A percentile compares a stretch with the other conserved stretches of the same genome.
Conservation (phyloP, 1,140 invertebrate species). For the Agraylea sexmaculata region DNA sequence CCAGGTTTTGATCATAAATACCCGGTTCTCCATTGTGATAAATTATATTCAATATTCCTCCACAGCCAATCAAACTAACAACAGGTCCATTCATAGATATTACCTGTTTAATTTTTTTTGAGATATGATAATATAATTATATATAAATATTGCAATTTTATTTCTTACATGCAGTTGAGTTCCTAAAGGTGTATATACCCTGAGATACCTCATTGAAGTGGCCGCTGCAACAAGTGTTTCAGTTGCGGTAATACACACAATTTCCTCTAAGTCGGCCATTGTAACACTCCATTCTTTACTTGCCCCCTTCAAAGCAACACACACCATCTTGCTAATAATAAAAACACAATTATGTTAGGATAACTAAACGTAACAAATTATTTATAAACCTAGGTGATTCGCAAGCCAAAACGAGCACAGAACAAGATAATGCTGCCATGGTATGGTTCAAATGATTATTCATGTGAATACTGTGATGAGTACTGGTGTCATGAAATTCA, state of each 20-base stretch:
- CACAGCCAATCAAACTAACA: slow-evolving; percentile 55
- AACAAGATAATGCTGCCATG: slow-evolving; percentile 70
- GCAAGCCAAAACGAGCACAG: slow-evolving; percentile 70
- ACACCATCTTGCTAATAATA: slow-evolving; percentile 54
- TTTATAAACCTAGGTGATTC: slow-evolving; percentile 39
- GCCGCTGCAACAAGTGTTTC: slow-evolving; percentile 65
- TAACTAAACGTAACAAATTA: too few relatives aligned
- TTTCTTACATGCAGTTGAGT: slow-evolving; percentile 59
- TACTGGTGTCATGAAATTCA: slow-evolving; percentile 85
- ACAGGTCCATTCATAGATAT: slow-evolving; percentile 59
- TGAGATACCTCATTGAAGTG: slow-evolving; percentile 58
- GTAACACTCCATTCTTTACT: slow-evolving; percentile 80
- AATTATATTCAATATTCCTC: slow-evolving; percentile 59
- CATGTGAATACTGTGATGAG: slow-evolving; percentile 83
- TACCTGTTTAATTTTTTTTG: slow-evolving; percentile 24
- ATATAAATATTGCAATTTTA: not conserved
- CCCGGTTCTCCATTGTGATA: slow-evolving; percentile 55
- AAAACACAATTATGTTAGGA: too few relatives aligned
- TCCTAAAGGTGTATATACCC: slow-evolving; percentile 76
- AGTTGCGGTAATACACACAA: slow-evolving; percentile 57
- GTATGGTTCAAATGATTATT: slow-evolving; percentile 66
- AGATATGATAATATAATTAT: slow-evolving; percentile 1
- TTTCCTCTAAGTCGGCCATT: slow-evolving; percentile 66
- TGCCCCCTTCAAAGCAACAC: slow-evolving; percentile 64
- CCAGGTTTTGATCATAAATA: slow-evolving; percentile 44